Evolutionary conservation across 2,888 invertebrate genomes (phyloP).

Genomic region (Tetheella fluctuosa): DNA sequence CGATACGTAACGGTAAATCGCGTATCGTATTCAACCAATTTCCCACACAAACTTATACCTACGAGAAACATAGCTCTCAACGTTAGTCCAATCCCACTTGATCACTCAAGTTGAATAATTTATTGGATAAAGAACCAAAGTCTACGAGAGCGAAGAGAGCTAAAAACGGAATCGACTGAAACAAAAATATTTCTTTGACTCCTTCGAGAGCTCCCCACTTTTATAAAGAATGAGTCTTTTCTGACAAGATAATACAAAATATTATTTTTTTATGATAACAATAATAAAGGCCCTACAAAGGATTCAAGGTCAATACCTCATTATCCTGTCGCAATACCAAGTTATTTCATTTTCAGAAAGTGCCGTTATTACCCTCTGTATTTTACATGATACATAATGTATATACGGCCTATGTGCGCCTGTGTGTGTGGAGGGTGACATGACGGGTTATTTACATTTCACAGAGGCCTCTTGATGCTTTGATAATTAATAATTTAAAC

Average conservation of each 20-base stretch:
- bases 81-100: not conserved
- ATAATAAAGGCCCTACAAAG: not conserved
- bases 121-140: not conserved
- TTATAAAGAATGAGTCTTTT: not conserved
- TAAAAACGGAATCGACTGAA: not conserved
- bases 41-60: not conserved
- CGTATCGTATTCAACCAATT: too few relatives aligned
- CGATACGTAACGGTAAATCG: not conserved
- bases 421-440: slow-evolving; percentile 15
- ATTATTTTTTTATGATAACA: slow-evolving; percentile 2
- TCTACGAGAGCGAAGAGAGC: not conserved
- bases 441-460: slow-evolving; percentile 56
- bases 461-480: slow-evolving; percentile 41
- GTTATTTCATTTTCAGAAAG: slow-evolving; percentile 41
- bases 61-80: not conserved
- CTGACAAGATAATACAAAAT: not conserved
- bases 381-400: not conserved
- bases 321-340: slow-evolving; percentile 19
- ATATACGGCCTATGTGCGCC: not conserved
- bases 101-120: not conserved
- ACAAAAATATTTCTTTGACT: not conserved
- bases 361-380: not conserved
- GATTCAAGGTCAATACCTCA: not conserved
- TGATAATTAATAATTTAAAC: slow-evolving; percentile 50
- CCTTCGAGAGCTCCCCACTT: not conserved